phyloP scores from a whole-genome alignment of 64 coral and sea anemone species.

The Catalaphyllia jardinei region DNA sequence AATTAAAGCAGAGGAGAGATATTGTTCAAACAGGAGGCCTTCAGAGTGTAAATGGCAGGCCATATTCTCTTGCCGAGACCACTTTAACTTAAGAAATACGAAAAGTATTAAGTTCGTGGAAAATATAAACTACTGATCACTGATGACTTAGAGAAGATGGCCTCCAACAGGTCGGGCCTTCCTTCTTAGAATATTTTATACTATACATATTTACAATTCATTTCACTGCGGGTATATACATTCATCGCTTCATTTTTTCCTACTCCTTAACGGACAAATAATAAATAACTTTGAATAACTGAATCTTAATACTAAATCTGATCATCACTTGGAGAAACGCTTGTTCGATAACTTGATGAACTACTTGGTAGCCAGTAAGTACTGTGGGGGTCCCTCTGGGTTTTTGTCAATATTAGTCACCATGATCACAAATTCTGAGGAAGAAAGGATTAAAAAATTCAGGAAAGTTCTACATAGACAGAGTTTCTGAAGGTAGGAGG shows the following conservation, averaged over 20 bases:
- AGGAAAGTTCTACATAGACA: no score
- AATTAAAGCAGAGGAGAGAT: no score
- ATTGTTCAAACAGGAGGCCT: no score
- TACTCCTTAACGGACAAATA: not conserved
- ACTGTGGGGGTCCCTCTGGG: constrained; percentile 52
- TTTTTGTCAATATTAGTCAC: constrained; percentile 54
- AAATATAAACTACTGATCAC: not conserved
- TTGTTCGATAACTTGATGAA: not conserved
- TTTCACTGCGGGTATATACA: not conserved
- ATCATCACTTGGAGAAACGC: no score
- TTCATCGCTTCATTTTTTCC: not conserved
- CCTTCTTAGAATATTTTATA: not conserved
- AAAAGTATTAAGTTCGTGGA: not conserved
- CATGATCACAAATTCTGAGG: constrained; percentile 69
- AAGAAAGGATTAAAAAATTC: not conserved
- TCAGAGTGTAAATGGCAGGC: no score
- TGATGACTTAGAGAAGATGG: not conserved
- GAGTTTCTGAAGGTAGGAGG: no score
- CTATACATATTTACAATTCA: not conserved
- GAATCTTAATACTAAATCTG: not conserved
- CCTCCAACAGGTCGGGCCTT: not conserved
- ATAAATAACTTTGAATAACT: not conserved
- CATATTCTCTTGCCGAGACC: no score
- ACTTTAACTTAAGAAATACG: no score
- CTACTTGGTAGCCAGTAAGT: constrained; percentile 46